These are phyloP conservation scores for Astropecten irregularis DNA, from an alignment of 53 echinoderm and acorn worm species.

Conservation along the genomic window DNA sequence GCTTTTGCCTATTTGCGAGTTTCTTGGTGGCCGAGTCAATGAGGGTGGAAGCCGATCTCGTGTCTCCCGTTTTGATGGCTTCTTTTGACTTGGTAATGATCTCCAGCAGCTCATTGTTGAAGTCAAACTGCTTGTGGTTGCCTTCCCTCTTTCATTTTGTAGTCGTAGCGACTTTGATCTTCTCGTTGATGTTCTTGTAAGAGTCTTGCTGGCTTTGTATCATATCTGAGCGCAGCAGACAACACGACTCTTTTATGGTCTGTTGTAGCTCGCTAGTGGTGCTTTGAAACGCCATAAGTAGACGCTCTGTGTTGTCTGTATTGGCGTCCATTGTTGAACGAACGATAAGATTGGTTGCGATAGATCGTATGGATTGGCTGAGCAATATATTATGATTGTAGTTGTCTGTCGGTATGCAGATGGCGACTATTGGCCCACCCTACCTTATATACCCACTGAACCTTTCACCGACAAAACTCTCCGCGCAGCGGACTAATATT, in stretches of 20 bases:
- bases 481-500: no score
- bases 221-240: no score
- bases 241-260: no score
- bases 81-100: background rate
- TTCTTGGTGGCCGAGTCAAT: background rate
- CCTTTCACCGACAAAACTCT: no score
- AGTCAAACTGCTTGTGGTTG: background rate
- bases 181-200: background rate
- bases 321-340: background rate
- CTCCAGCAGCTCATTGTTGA: background rate
- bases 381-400: no score
- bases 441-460: no score
- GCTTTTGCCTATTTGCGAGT: background rate
- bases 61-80: background rate
- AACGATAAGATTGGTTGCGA: no score
- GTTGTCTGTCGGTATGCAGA: no score
- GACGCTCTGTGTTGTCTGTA: background rate
- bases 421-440: no score
- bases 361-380: no score
- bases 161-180: background rate
- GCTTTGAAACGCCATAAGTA: background rate
- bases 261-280: background rate
- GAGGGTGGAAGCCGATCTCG: background rate
- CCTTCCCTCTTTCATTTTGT: constrained; percentile 1
- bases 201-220: background rate